Evolutionary conservation across 2,888 invertebrate genomes (phyloP), one percentile per base, ranked within the genome.

Genomic region (Aphodius granarius): DNA sequence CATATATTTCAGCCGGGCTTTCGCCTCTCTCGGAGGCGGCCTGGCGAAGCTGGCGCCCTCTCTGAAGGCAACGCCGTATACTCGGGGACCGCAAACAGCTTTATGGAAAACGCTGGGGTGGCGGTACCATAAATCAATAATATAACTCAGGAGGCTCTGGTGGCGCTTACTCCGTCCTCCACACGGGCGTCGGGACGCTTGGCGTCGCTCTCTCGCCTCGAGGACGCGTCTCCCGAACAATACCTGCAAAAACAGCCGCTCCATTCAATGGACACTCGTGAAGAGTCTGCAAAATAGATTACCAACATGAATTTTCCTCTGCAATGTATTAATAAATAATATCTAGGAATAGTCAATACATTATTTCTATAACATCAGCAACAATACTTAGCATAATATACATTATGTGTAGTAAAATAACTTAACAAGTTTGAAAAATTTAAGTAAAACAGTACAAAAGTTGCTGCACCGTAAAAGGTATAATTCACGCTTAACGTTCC

Each of bases 121-220:
- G 86, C 87, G 88, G 87, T 87, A 88, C 89, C 68, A 89, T 90
- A 89, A 90, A 90, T 90, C 90, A 90, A 90, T 90, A 88, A 88
- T 87, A 88, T 87, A 89, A 89, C 88, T 86, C 86, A 83, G 82
- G 83, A 83, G 21, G 68, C 68, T 68, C 68, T 6, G 43, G 43
- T 43, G 43, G 43, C 43, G 43, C 43, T 43, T 43, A 43, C 43
- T 43, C 43, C 43, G 43, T 43, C 43, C 43, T 43, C 43, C 43
- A 43, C 43, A 43, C 18, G 19, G 68, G 18, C 68, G 68, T 68
- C 68, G 21, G 15, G 68, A 19, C 68, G 68, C 20, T 21, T 68
- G 21, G 20, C 65, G 65, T 68, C 68, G 20, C 22, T 19, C 66
- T n/a, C 68, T 68, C 22, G 22, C 22, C 21, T 43, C 43, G 43